Evolutionary conservation across 2,113 vertebrate species (phyloP), one percentile per base, ranked within the genome.

Genomic region (Isichthys henryi): DNA sequence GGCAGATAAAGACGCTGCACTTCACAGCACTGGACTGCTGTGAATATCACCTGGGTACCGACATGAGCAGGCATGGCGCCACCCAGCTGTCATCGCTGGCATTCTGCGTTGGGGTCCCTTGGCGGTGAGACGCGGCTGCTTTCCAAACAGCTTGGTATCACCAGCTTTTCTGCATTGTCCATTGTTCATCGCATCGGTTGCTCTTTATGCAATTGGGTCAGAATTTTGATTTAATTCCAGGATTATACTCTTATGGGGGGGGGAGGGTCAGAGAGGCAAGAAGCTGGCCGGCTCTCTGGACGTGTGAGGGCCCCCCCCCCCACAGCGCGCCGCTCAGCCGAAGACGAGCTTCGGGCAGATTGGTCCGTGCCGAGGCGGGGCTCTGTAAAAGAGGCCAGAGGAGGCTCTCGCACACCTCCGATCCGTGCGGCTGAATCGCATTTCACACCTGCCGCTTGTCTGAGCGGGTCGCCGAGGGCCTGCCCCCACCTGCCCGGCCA

Each of bases 221-320:
- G 48, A 56, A 53, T 88, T 86, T 86, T 86, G 85, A 86, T 86
- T 56, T 35, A 86, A 86, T 86, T 86, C 85, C 85, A 86, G 85
- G 50, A 48, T 50, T 35, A 27, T 43, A 83, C 39, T 23, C 35
- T 46, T 43, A 48, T 39, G 39, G 21, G 80, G 39, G 39, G 43
- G 43, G 43, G 84, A 35, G 83, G 46, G 43, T 21, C 48, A 13
- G 10, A 13, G 84, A 13, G 49, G 27, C 84, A 86, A 53, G n/a
- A 86, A 50, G 84, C 45, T 48, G 49, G 45, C 49, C 7, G 11
- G n/a, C 46, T 56, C 27, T 13, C 27, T 15, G 85, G 11, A 31
- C 6, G 2, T 86, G 49, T 35, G 49, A 27, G 48, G 3, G 11
- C 46, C 45, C 43, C 83, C 82, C 3, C 46, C 23, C 83, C 82